Evolutionary conservation across 2,797 vertebrate genomes (phyloP), one percentile per base, ranked within the genome.

Genomic region (Propithecus perrieri): DNA sequence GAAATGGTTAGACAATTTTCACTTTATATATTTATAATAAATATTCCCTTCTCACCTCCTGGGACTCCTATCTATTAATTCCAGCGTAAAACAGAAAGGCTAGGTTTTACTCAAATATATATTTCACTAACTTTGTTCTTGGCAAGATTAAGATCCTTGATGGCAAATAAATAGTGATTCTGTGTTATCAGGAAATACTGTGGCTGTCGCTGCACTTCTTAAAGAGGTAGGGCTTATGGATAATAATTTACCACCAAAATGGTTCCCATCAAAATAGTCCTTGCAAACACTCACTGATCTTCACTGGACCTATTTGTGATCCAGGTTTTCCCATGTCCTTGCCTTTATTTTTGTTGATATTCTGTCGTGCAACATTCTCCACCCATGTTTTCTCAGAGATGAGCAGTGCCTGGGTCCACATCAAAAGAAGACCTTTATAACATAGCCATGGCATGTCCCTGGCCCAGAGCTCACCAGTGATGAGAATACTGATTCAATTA

Each of bases 1-100:
- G 6, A 55, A 76, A 48, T 55, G 53, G 50, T 89, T 85, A 79
- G 35, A 71, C 13, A 86, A 46, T 81, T 65, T 91, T 89, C 48
- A 63, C 38, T 76, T 74, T n/a, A 24, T 53, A 24, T 63, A n/a
- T 22, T 91, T 92, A 2, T 10, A 53, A 41, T 74, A 7, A 50
- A 50, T 15, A 50, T 53, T 1, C 1, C 24, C 14, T 65, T 50
- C 69, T 12, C 7, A 38, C 0, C 4, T n/a, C 30, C 17, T 22
- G 50, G 4, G 22, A 17, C 20, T 38, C 65, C 22, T 43, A 1
- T 11, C 20, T 79, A 5, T 48, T 65, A 50, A n/a, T 57, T 33
- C 20, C 59, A 53, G 7, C 13, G 20, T 61, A 14, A 85, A 61
- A 28, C 57, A 95, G 14, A 7, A 46, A 48, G 20, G 33, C 7